These are phyloP conservation scores for Glaucomys volans DNA, from an alignment of 2,113 vertebrate species.

Conservation along the genomic window DNA sequence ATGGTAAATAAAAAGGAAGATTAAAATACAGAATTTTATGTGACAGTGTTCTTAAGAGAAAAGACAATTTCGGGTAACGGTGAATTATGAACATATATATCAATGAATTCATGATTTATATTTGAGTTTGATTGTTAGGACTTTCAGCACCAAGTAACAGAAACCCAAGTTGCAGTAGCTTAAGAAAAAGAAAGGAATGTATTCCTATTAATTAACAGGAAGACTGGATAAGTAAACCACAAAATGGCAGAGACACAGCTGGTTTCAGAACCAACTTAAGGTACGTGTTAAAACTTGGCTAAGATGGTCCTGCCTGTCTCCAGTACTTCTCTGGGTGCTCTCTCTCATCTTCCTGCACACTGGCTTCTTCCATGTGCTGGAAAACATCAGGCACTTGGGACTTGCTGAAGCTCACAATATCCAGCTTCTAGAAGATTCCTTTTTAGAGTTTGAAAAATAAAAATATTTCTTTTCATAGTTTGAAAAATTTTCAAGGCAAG, in stretches of 20 bases:
- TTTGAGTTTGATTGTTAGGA: background rate
- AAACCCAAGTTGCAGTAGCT: background rate
- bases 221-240: background rate
- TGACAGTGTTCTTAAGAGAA: background rate
- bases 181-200: slow-evolving; percentile 21
- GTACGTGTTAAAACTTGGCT: background rate
- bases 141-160: background rate
- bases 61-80: background rate
- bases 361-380: background rate
- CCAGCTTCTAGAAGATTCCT: background rate
- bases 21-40: background rate
- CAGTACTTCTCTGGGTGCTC: background rate
- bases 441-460: background rate
- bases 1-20: background rate
- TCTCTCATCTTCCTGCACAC: background rate
- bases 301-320: background rate
- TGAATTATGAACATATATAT: background rate
- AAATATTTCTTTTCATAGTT: background rate
- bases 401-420: background rate
- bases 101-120: background rate
- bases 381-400: too few species aligned
- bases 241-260: background rate
- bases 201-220: background rate
- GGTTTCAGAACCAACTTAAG: background rate
- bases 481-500: background rate